These are phyloP conservation scores for Rhinichthys klamathensis DNA, from an alignment of 2,113 vertebrate species.

Conservation along the genomic window DNA sequence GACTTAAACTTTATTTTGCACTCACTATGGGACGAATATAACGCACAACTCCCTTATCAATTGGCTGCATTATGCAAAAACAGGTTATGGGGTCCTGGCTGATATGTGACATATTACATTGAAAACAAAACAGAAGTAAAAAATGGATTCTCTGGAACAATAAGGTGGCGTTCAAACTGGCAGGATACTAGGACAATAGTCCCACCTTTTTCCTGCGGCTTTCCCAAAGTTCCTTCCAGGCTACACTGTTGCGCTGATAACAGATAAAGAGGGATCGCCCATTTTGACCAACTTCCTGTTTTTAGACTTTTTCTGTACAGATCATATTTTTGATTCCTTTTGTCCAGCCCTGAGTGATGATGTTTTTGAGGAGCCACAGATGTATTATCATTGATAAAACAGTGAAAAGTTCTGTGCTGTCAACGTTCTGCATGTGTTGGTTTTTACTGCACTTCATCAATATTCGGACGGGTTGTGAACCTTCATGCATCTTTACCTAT, in stretches of 20 bases:
- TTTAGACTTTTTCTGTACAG: conserved; percentile 49
- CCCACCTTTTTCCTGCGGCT: conserved; percentile 97
- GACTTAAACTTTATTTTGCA: background rate
- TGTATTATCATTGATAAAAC: background rate
- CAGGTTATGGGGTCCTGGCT: conserved; percentile 80
- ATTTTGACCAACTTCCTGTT: conserved; percentile 70
- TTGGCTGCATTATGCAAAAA: conserved; percentile 69
- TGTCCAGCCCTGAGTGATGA: background rate
- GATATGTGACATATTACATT: conserved; percentile 71
- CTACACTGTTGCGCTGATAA: conserved; percentile 80
- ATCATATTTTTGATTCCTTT: conserved; percentile 31
- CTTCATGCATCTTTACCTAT: background rate
- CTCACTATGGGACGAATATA: background rate
- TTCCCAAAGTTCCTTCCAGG: conserved; percentile 93
- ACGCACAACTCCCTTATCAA: conserved; percentile 34
- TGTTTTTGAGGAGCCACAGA: conserved; percentile 4
- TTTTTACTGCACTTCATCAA: background rate
- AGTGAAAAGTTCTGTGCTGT: background rate
- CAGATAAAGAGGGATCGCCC: conserved; percentile 72
- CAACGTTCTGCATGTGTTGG: background rate
- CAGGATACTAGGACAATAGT: conserved; percentile 93
- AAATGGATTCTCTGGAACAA: conserved; percentile 74
- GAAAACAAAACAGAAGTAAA: conserved; percentile 61
- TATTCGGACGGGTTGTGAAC: background rate
- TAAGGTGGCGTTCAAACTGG: conserved; percentile 76